Conservation (phyloP, 1,140 invertebrate species). For the Drosophila setifemur region DNA sequence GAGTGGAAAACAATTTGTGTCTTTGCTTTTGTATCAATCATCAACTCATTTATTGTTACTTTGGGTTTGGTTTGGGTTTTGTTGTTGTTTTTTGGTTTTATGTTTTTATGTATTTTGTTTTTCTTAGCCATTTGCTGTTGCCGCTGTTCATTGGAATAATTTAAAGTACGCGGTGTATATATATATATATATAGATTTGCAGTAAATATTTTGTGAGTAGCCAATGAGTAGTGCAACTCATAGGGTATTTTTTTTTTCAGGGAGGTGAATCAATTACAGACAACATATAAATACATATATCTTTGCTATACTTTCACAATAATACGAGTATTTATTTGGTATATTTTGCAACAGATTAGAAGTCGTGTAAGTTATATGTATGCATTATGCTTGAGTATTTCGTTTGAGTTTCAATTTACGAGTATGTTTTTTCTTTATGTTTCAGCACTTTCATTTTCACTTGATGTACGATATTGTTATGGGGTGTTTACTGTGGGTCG, state of each 20-base stretch:
- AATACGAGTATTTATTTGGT: constrained; percentile 70
- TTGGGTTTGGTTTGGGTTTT: constrained; percentile 21
- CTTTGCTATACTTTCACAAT: constrained; percentile 64
- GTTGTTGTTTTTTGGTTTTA: too few species aligned
- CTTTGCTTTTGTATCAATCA: constrained; percentile 70
- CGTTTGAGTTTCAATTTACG: constrained; percentile 36
- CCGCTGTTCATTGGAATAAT: constrained; percentile 52
- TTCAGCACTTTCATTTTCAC: constrained; percentile 49
- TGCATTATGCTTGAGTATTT: constrained; percentile 57
- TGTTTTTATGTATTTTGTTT: too few species aligned
- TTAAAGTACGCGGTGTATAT: constrained; percentile 40
- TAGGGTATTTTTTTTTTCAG: constrained; percentile 1
- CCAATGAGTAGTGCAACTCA: too few species aligned
- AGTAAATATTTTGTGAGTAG: constrained; percentile 48
- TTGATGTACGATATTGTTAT: constrained; percentile 48
- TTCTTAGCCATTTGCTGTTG: constrained; percentile 26
- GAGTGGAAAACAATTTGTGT: constrained; percentile 33
- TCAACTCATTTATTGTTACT: constrained; percentile 80
- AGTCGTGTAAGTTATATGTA: constrained; percentile 40
- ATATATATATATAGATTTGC: constrained; percentile 48
- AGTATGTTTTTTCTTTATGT: background rate
- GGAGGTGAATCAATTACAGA: constrained; percentile 47
- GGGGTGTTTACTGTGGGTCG: constrained; percentile 22
- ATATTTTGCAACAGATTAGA: constrained; percentile 63
- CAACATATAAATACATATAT: constrained; percentile 61